Evolutionary conservation across 2,797 vertebrate species (phyloP).

Genomic region (Phataginus tetradactyla): DNA sequence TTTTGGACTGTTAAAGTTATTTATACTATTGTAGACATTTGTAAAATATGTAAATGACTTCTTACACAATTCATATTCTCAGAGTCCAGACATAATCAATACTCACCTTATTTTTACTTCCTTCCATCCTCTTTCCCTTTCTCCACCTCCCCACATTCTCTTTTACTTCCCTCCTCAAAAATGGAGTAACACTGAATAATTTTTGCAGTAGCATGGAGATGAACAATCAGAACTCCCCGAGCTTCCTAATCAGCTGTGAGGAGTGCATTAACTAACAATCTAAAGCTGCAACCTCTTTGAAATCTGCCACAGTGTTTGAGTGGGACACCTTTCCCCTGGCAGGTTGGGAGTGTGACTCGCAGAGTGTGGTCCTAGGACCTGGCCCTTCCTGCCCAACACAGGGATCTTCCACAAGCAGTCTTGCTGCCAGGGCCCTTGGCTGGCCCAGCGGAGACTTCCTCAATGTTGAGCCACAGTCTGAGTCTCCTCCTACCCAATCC

Average conservation of each 20-base stretch:
- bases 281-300: not conserved
- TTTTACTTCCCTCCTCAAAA: not conserved
- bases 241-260: not conserved
- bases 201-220: not conserved
- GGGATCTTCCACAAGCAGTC: too few relatives aligned
- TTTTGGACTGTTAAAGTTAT: not conserved
- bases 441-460: not conserved
- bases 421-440: not conserved
- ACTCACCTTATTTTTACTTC: not conserved
- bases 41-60: not conserved
- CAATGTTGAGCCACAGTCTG: not conserved
- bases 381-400: not conserved
- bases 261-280: not conserved
- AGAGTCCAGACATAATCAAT: not conserved
- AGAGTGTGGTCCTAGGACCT: not conserved
- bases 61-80: not conserved
- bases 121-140: not conserved
- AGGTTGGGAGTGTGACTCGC: not conserved
- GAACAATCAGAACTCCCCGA: not conserved
- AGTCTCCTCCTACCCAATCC: not conserved
- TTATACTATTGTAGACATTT: not conserved
- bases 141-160: not conserved
- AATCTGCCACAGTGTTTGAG: too few relatives aligned
- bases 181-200: not conserved
- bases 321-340: not conserved